Percentiles rank a stretch among this genome's conserved stretches.
Conservation (phyloP, 2,113 vertebrate genomes). For the Pseudolaguvia tuberculata region DNA sequence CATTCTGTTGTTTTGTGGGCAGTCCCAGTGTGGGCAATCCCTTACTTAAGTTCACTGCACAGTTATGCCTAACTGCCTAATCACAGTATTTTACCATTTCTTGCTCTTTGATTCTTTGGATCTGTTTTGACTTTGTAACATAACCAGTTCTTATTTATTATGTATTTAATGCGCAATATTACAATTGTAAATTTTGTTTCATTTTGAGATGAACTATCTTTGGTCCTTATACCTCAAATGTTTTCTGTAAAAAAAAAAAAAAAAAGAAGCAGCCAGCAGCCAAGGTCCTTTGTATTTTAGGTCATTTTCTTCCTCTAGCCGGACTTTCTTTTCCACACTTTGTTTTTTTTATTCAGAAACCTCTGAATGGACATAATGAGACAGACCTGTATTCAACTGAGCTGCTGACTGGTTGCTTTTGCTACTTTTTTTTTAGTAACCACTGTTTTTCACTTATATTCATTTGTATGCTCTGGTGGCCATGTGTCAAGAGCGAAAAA, state of each 20-base stretch:
- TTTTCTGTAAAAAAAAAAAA: neutral
- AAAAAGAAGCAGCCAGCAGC: neutral
- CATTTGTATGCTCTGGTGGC: neutral
- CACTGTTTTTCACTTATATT: neutral
- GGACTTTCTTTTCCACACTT: neutral
- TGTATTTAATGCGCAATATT: neutral
- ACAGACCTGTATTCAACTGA: constrained; percentile 1
- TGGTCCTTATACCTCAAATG: neutral
- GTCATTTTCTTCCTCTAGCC: constrained; percentile 7
- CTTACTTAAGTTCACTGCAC: neutral
- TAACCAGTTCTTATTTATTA: neutral
- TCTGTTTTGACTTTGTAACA: constrained; percentile 6
- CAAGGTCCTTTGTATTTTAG: constrained; percentile 6
- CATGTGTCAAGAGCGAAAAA: constrained; percentile 14
- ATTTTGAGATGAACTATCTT: neutral
- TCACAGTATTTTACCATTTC: neutral
- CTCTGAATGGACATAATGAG: constrained; percentile 4
- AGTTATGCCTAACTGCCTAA: neutral
- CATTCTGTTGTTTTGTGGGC: constrained; percentile 11
- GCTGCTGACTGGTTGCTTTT: constrained; percentile 11
- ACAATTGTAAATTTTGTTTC: neutral
- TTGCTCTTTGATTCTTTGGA: neutral
- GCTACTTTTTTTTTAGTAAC: constrained; percentile 1
- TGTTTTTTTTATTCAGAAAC: constrained; percentile 16
- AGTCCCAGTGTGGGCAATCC: constrained; percentile 24